These are phyloP conservation scores for Calameuta idolon DNA, from an alignment of 2,888 invertebrate species.

Conservation along the genomic window DNA sequence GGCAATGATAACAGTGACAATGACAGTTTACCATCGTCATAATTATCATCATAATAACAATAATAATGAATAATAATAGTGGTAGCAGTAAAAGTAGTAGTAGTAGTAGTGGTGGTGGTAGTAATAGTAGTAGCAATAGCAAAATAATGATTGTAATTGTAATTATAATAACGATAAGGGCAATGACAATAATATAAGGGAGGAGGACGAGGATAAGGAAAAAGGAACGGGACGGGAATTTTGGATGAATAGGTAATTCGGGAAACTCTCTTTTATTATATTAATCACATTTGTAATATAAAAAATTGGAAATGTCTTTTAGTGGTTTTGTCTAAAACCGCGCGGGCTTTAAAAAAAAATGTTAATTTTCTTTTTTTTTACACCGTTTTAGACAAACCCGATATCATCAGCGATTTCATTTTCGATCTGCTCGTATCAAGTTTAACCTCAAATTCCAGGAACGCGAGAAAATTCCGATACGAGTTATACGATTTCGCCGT, in stretches of 20 bases:
- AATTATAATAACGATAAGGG: not conserved
- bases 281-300: slow-evolving; percentile 41
- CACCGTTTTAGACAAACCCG: slow-evolving; percentile 28
- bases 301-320: slow-evolving; percentile 50
- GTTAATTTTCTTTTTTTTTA: slow-evolving; percentile 19
- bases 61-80: not conserved
- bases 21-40: not conserved
- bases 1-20: slow-evolving; percentile 14
- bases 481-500: not conserved
- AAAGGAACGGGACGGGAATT: not conserved
- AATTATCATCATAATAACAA: not conserved
- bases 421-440: slow-evolving; percentile 22
- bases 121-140: not conserved
- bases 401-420: slow-evolving; percentile 17
- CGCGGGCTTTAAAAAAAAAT: slow-evolving; percentile 24
- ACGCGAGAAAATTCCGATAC: not conserved
- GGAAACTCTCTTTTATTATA: slow-evolving; percentile 32
- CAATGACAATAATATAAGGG: slow-evolving; percentile 30
- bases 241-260: not conserved
- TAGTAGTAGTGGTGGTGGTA: not conserved
- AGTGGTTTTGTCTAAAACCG: slow-evolving; percentile 28
- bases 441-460: slow-evolving; percentile 25
- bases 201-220: slow-evolving; percentile 15
- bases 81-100: not conserved
- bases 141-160: not conserved